Conservation (phyloP, 2,797 vertebrate species). For the Ceryle rudis region DNA sequence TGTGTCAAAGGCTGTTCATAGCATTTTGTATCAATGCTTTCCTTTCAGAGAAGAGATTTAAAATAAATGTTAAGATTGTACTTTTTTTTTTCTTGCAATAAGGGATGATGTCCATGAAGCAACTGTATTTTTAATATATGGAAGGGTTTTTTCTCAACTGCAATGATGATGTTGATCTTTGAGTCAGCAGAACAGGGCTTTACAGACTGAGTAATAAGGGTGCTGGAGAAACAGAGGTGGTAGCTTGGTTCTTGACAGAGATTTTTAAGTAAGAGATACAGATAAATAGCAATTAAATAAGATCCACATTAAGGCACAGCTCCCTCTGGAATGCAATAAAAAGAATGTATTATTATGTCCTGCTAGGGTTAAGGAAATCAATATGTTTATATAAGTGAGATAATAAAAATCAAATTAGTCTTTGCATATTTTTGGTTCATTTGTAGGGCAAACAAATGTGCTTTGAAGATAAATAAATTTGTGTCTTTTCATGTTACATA, state of each 20-base stretch:
- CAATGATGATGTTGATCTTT: neutral
- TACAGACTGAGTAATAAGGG: neutral
- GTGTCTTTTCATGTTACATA: neutral
- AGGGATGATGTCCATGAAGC: neutral
- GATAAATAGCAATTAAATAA: conserved; percentile 19
- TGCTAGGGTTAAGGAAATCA: neutral
- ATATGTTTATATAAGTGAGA: conserved; percentile 15
- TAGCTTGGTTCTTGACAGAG: neutral
- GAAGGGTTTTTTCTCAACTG: neutral
- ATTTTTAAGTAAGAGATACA: neutral
- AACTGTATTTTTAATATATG: neutral
- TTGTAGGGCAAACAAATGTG: neutral
- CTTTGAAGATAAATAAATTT: neutral
- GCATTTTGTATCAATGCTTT: neutral
- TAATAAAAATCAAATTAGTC: conserved; percentile 35
- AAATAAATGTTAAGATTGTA: neutral
- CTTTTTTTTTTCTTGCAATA: neutral
- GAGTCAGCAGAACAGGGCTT: neutral
- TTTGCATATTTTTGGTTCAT: conserved; percentile 22
- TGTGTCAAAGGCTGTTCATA: neutral
- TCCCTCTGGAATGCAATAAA: conserved; percentile 30
- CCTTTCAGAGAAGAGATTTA: neutral
- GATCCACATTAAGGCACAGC: neutral
- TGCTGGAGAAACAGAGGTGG: neutral
- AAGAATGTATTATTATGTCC: conserved; percentile 15